Evolutionary conservation across 2,888 invertebrate genomes (phyloP).

Genomic region (Eudemis profundana): DNA sequence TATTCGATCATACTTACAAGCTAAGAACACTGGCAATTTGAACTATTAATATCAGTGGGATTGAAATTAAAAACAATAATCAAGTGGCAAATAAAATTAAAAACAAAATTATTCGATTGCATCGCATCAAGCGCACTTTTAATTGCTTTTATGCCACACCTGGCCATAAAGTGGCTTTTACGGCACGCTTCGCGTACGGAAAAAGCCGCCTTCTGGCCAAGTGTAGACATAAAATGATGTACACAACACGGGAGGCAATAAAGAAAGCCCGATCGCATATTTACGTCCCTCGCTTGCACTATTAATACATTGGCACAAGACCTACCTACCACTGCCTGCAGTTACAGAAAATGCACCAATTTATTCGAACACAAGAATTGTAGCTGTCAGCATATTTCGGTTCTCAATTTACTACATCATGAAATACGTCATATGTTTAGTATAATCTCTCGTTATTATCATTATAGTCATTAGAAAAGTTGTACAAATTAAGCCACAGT

Average conservation of each 20-base stretch:
- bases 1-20: constrained; percentile 39
- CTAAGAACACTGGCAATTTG: constrained; percentile 35
- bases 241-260: too few species aligned
- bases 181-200: too few species aligned
- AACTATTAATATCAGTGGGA: constrained; percentile 3
- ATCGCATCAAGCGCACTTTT: not conserved
- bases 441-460: too few species aligned
- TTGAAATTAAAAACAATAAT: not conserved
- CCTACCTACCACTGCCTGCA: not conserved
- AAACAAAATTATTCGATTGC: constrained; percentile 2
- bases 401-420: too few species aligned
- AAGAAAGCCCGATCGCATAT: too few species aligned
- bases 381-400: not conserved
- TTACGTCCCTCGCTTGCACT: not conserved
- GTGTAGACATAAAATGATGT: too few species aligned
- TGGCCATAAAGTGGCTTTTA: too few species aligned
- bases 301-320: not conserved
- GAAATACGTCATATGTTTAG: too few species aligned
- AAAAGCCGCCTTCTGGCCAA: too few species aligned
- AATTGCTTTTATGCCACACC: too few species aligned
- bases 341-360: not conserved
- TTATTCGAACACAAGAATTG: not conserved
- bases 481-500: too few species aligned
- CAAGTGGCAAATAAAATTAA: constrained; percentile 15
- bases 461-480: too few species aligned